Percentiles rank a stretch among this genome's conserved stretches.
These are phyloP conservation scores for Stichodactyla helianthus DNA, from an alignment of 64 coral and sea anemone species.

Conservation along the genomic window DNA sequence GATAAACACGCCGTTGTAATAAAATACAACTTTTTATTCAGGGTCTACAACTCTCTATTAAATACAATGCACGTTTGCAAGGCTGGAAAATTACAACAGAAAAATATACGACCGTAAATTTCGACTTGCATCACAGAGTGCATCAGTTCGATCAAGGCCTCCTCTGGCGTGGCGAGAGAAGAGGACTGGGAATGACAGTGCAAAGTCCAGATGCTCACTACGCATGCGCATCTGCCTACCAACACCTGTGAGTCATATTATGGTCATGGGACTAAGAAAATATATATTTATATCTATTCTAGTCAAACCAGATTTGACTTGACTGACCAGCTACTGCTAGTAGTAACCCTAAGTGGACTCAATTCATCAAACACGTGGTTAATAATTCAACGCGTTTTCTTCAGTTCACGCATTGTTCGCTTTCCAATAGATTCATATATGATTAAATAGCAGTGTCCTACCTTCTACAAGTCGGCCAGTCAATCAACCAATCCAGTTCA, in stretches of 20 bases:
- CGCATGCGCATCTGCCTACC: conserved; percentile 38
- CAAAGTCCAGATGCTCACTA: conserved; percentile 12
- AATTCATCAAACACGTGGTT: background rate
- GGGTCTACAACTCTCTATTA: conserved; percentile 21
- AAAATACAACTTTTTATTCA: conserved; percentile 32
- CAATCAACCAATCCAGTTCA: conserved; percentile 26
- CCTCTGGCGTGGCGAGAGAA: background rate
- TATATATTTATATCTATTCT: conserved; percentile 17
- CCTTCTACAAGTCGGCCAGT: conserved; percentile 1
- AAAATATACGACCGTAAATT: conserved; percentile 20
- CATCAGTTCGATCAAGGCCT: background rate
- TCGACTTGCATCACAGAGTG: conserved; percentile 2
- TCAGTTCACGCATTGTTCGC: background rate
- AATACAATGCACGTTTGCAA: conserved; percentile 18
- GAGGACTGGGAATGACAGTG: conserved; percentile 4
- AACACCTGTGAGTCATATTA: conserved; percentile 39
- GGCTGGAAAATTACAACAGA: conserved; percentile 12
- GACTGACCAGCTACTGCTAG: background rate
- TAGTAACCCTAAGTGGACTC: background rate
- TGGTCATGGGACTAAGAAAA: conserved; percentile 25
- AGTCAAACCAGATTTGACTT: conserved; percentile 18
- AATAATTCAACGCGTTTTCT: too few species aligned
- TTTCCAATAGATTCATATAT: background rate
- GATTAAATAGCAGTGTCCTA: background rate
- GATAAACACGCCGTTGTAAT: conserved; percentile 5